Evolutionary conservation across 2,888 invertebrate genomes (phyloP).

Genomic region (Euphydryas editha): DNA sequence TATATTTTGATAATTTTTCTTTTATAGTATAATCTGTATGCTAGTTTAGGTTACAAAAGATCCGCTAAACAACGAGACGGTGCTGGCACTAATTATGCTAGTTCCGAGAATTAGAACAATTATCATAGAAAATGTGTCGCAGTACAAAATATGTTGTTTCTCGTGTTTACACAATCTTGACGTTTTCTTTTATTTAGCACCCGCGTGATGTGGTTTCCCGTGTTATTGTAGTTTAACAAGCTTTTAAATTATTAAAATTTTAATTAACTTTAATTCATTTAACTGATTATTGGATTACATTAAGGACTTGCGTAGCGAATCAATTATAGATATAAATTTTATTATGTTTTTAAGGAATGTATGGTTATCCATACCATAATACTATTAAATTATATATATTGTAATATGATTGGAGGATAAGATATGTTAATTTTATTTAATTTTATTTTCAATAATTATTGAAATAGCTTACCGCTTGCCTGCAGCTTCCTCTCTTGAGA

Average conservation of each 20-base stretch:
- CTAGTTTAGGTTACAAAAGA: not conserved
- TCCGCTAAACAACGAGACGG: conserved; percentile 6
- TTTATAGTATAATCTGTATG: not conserved
- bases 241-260: not conserved
- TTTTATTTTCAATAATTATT: not conserved
- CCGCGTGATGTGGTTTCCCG: conserved; percentile 2
- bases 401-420: not conserved
- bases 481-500: conserved; percentile 79
- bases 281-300: no score
- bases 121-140: conserved; percentile 33
- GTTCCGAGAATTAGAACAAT: conserved; percentile 28
- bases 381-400: no score
- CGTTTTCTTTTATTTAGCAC: conserved; percentile 22
- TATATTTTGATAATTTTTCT: not conserved
- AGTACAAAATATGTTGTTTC: conserved; percentile 12
- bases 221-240: not conserved
- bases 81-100: conserved; percentile 30
- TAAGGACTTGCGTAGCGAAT: no score
- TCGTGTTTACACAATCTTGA: conserved; percentile 35
- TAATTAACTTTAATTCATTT: not conserved
- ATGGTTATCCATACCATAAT: no score
- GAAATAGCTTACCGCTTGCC: conserved; percentile 70
- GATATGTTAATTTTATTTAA: no score
- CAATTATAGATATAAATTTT: no score
- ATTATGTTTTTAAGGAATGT: no score